phyloP scores from a whole-genome alignment of 2,888 invertebrate species.

The Nematopogon swammerdamellus region DNA sequence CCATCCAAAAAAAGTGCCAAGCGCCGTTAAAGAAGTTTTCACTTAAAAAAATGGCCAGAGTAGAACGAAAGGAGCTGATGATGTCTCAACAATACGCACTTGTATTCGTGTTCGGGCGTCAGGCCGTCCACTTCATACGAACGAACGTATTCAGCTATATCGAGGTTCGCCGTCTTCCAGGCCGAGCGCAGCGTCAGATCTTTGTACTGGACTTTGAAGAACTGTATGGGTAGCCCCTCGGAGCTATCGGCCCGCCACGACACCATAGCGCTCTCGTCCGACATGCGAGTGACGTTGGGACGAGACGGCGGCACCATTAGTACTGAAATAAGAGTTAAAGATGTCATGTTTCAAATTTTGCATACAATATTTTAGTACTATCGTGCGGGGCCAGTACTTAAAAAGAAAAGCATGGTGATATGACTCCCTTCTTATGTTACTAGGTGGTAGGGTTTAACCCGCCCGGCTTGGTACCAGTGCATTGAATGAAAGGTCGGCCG shows the following conservation, averaged over 20 bases:
- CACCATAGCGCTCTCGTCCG: slow-evolving; percentile 90
- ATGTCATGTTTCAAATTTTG: slow-evolving; percentile 1
- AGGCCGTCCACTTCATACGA: slow-evolving; percentile 76
- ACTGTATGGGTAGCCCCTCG: slow-evolving; percentile 77
- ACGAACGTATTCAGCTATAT: slow-evolving; percentile 74
- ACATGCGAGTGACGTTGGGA: slow-evolving; percentile 82
- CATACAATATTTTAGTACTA: neutral
- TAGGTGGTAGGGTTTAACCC: too few relatives aligned
- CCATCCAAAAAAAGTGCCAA: too few relatives aligned
- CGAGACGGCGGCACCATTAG: slow-evolving; percentile 83
- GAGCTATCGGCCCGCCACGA: slow-evolving; percentile 84
- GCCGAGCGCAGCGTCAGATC: slow-evolving; percentile 32
- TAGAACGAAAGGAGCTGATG: too few relatives aligned
- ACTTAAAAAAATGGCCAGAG: too few relatives aligned
- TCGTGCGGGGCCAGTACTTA: too few relatives aligned
- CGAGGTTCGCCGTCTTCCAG: slow-evolving; percentile 80
- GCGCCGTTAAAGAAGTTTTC: too few relatives aligned
- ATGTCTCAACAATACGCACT: slow-evolving; percentile 24
- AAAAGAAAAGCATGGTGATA: too few relatives aligned
- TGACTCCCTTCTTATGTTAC: too few relatives aligned
- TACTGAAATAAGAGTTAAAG: slow-evolving; percentile 31
- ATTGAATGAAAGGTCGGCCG: too few relatives aligned
- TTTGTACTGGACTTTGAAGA: slow-evolving; percentile 70
- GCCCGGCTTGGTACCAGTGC: too few relatives aligned
- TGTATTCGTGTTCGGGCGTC: slow-evolving; percentile 69